Conservation (phyloP, 2,888 invertebrate species). For the Conops quadrifasciatus region DNA sequence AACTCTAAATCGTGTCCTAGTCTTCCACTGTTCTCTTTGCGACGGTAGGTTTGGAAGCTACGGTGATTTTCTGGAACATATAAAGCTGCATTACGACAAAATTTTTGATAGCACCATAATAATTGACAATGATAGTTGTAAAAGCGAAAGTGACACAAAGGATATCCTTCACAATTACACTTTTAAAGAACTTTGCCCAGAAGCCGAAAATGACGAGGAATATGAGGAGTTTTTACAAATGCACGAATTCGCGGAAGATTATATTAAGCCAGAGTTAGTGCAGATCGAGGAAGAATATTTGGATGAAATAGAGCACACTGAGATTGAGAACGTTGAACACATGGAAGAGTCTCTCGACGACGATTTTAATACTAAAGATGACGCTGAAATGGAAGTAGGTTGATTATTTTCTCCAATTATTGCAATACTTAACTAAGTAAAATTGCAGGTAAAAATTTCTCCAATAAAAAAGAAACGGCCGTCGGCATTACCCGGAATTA, state of each 20-base stretch:
- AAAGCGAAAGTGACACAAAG: not conserved
- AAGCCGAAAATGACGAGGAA: not conserved
- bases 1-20: constrained; percentile 3
- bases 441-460: not conserved
- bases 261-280: not conserved
- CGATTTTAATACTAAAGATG: not conserved
- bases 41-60: not conserved
- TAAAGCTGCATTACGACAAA: not conserved
- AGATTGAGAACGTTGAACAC: not conserved
- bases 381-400: not conserved
- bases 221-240: not conserved
- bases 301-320: no score
- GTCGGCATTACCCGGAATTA: not conserved
- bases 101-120: not conserved
- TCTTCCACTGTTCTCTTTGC: constrained; percentile 22
- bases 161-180: not conserved
- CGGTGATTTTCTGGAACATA: constrained; percentile 2
- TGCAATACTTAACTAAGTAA: not conserved
- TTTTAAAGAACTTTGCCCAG: not conserved
- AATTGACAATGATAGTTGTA: not conserved
- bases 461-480: not conserved
- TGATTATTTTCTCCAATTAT: not conserved
- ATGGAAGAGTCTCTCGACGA: not conserved
- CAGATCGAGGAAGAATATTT: constrained; percentile 14
- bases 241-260: not conserved